phyloP scores from a whole-genome alignment of 2,888 invertebrate species.

The Callinectes sapidus region DNA sequence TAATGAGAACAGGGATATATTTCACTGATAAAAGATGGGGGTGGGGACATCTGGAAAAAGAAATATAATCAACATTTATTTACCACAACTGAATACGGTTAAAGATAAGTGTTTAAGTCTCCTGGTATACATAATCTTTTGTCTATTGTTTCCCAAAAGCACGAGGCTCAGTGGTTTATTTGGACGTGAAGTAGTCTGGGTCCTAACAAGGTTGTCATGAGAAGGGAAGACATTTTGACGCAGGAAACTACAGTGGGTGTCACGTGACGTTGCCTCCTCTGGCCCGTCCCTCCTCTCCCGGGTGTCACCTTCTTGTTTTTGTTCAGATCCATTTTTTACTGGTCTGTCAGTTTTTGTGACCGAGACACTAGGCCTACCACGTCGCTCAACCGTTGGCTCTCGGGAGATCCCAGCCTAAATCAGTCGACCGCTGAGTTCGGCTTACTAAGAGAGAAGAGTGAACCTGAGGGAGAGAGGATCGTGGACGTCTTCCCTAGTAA shows the following conservation, averaged over 20 bases:
- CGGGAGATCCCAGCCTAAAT: constrained; percentile 26
- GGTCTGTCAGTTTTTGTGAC: constrained; percentile 37
- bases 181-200: background rate
- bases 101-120: background rate
- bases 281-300: background rate
- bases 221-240: constrained; percentile 8
- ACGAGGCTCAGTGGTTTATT: background rate
- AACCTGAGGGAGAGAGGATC: background rate
- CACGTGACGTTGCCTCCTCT: background rate
- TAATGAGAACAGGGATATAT: background rate
- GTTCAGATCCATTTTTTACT: constrained; percentile 43
- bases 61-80: background rate
- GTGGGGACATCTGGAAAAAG: background rate
- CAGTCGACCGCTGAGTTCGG: constrained; percentile 28
- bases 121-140: background rate
- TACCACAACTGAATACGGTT: background rate
- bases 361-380: constrained; percentile 40
- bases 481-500: background rate
- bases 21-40: background rate
- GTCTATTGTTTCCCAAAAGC: background rate
- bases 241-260: constrained; percentile 31
- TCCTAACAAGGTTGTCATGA: constrained; percentile 40
- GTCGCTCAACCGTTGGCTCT: constrained; percentile 30
- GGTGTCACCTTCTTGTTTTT: constrained; percentile 57
- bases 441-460: background rate